phyloP scores from a whole-genome alignment of 2,113 vertebrate species.

The Callipepla squamata region DNA sequence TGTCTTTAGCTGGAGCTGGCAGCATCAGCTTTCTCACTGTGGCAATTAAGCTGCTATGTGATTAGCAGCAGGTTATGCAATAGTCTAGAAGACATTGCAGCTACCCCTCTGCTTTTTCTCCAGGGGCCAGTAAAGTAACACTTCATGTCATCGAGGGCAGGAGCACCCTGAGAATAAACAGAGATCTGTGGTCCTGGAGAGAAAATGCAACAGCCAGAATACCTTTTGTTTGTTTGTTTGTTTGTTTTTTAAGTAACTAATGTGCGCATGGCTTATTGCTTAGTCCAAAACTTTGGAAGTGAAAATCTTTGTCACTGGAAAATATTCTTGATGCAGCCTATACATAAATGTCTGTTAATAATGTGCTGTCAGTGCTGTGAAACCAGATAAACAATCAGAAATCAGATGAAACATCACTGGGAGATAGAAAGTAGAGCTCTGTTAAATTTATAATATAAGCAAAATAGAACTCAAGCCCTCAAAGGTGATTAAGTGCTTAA shows the following conservation, averaged over 20 bases:
- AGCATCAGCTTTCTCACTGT: slow-evolving; percentile 21
- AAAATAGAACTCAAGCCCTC: neutral
- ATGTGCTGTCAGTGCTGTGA: neutral
- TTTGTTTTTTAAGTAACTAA: neutral
- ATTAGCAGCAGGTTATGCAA: slow-evolving; percentile 23
- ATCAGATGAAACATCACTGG: neutral
- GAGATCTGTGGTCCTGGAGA: neutral
- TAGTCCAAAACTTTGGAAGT: neutral
- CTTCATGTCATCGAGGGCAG: neutral
- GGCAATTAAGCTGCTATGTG: slow-evolving; percentile 24
- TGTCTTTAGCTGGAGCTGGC: neutral
- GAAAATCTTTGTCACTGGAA: neutral
- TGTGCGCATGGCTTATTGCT: neutral
- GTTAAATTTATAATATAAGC: neutral
- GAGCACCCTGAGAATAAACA: neutral
- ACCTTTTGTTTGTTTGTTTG: neutral
- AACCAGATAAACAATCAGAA: neutral
- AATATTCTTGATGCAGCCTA: neutral
- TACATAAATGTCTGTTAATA: neutral
- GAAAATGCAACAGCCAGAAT: neutral
- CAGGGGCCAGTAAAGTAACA: neutral
- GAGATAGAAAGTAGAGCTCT: neutral
- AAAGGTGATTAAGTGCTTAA: neutral
- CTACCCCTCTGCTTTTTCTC: neutral
- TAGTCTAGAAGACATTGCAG: neutral